Conservation (phyloP, 2,888 invertebrate species). For the Imbricaverruca yamaguchii region DNA sequence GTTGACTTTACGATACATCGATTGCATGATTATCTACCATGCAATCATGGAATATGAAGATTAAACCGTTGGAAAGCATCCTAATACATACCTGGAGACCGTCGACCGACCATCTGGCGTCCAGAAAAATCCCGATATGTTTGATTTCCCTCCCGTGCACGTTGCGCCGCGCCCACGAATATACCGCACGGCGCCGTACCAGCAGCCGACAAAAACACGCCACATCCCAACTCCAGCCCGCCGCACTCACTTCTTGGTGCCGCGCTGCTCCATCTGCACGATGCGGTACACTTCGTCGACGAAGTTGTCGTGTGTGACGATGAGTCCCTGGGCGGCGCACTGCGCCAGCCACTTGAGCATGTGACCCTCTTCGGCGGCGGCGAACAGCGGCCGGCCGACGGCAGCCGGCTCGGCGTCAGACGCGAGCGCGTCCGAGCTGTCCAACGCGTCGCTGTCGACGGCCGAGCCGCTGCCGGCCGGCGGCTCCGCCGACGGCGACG, state of each 20-base stretch:
- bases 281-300: neutral
- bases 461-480: neutral
- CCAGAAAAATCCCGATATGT: too few relatives aligned
- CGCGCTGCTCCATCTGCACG: slow-evolving; percentile 13
- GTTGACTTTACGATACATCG: too few relatives aligned
- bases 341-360: neutral
- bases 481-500: neutral
- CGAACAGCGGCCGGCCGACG: neutral
- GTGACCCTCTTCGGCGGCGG: neutral
- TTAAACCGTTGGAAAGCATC: too few relatives aligned
- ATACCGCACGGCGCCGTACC: too few relatives aligned
- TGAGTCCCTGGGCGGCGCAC: neutral
- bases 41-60: too few relatives aligned
- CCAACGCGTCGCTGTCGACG: neutral
- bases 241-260: neutral
- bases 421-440: neutral
- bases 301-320: neutral
- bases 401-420: neutral
- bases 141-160: too few relatives aligned
- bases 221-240: neutral
- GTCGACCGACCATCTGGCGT: too few relatives aligned
- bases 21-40: too few relatives aligned
- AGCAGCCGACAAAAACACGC: too few relatives aligned
- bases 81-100: too few relatives aligned
- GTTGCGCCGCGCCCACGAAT: too few relatives aligned